Percentiles rank a stretch among this genome's conserved stretches.
These are phyloP conservation scores for Drosophila teissieri DNA, from an alignment of 1,140 invertebrate genomes.

Conservation along the genomic window DNA sequence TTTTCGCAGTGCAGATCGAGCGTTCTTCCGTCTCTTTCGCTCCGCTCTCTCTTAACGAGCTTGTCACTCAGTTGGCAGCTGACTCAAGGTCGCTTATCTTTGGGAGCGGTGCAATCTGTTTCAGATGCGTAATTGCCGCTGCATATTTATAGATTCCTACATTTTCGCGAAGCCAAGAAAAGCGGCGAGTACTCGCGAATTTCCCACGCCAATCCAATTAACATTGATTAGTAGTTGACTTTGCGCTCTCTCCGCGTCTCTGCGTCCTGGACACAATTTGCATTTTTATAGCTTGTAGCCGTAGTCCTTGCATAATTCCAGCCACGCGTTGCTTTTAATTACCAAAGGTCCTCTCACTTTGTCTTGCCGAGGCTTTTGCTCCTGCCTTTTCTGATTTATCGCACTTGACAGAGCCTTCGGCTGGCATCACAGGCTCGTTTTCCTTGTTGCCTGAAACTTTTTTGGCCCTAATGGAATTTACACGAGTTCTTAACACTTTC, in stretches of 20 bases:
- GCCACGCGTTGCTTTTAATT: conserved; percentile 58
- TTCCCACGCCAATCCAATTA: conserved; percentile 63
- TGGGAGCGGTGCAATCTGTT: conserved; percentile 30
- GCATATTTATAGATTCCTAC: conserved; percentile 51
- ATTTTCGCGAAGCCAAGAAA: conserved; percentile 22
- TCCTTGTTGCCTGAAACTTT: conserved; percentile 35
- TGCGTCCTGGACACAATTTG: conserved; percentile 49
- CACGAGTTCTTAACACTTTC: conserved; percentile 79
- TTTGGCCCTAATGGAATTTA: conserved; percentile 76
- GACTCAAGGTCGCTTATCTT: conserved; percentile 50
- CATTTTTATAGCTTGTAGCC: conserved; percentile 63
- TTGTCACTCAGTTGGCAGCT: conserved; percentile 63
- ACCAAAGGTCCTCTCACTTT: conserved; percentile 28
- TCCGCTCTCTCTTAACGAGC: conserved; percentile 46
- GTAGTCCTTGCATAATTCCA: conserved; percentile 69
- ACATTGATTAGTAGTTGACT: conserved; percentile 71
- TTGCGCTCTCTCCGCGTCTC: conserved; percentile 18
- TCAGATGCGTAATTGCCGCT: conserved; percentile 58
- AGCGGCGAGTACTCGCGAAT: conserved; percentile 24
- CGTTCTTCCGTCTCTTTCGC: conserved; percentile 12
- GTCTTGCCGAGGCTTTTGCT: conserved; percentile 31
- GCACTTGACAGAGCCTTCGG: conserved; percentile 44
- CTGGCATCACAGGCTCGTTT: conserved; percentile 3
- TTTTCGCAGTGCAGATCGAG: background rate
- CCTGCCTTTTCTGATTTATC: conserved; percentile 59